Evolutionary conservation across 2,888 invertebrate genomes (phyloP).

Genomic region (Tiliacea citrago): DNA sequence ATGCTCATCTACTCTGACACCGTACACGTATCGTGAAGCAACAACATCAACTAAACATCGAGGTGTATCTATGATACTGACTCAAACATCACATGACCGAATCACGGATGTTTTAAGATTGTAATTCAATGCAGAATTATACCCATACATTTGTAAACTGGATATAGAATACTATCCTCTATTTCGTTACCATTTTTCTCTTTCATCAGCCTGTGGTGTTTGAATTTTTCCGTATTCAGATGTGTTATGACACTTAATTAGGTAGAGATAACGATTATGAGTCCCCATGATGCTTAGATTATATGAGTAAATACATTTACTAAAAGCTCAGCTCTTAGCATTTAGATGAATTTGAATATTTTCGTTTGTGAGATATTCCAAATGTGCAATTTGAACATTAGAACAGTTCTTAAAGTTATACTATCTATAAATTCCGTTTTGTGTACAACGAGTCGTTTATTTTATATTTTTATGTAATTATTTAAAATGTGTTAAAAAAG

Average conservation of each 20-base stretch:
- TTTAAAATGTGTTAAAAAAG: constrained; percentile 27
- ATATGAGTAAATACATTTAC: constrained; percentile 72
- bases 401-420: constrained; percentile 64
- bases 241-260: constrained; percentile 76
- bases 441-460: constrained; percentile 46
- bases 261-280: constrained; percentile 66
- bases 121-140: neutral
- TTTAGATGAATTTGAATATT: constrained; percentile 68
- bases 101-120: neutral
- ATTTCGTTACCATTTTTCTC: neutral
- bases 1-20: constrained; percentile 82
- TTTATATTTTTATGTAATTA: constrained; percentile 11
- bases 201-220: constrained; percentile 35
- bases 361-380: constrained; percentile 72
- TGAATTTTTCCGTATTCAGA: constrained; percentile 62
- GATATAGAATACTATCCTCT: neutral
- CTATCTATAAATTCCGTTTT: constrained; percentile 61
- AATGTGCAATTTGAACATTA: constrained; percentile 74
- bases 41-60: constrained; percentile 89
- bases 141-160: neutral
- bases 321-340: constrained; percentile 79
- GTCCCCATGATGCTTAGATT: constrained; percentile 60
- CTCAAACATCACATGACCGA: constrained; percentile 44
- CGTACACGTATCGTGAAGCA: constrained; percentile 80
- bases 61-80: constrained; percentile 66